Base-by-base conservation (phyloP, 2,888 invertebrate genomes). In the Yponomeuta plumbellus region DNA sequence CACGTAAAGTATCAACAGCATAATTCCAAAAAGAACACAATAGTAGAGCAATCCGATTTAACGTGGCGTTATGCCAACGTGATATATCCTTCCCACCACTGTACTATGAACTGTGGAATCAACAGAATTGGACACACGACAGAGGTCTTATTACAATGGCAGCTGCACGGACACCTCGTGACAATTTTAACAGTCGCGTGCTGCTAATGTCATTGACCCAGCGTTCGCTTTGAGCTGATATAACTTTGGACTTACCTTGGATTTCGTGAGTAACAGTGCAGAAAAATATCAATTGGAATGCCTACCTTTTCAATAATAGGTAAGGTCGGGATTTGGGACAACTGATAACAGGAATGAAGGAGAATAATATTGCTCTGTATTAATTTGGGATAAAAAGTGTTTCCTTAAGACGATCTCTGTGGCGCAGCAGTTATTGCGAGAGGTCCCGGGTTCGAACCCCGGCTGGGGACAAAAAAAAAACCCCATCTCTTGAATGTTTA, bases 191-290 rank as follows among this genome's bases (percentile, higher is more conserved):
- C 76, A 78, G 77, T 76, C 75, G 78, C 76, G 72, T 74, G 73
- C 74, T 71, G 74, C 73, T 70, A 73, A 80, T 86, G 89, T 89
- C 89, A 88, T 86, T 89, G 89, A 87, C 88, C 89, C 76, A 86
- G 86, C 84, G 84, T 84, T 83, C 80, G 80, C 81, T 81, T 74
- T 78, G 80, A 77, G 81, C 84, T 88, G 88, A 89, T 88, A 86
- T 85, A 59, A 59, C 59, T 59, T 59, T 52, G 17, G 44, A 52
- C 17, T 52, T 52, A 52, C 44, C 17, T 52, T 52, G 44, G 3
- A 11, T 44, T 11, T 13, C 44, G 17, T 17, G 17, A 52, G 44
- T 52, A 52, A 52, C 13, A 52, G 44, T 52, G 44, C 17, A 52
- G 44, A 5, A 17, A 52, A 52, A 1, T 52, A 52, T 17, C 17